phyloP scores from a whole-genome alignment of 92 coral and sea anemone genomes.

The Diadumene lineata region DNA sequence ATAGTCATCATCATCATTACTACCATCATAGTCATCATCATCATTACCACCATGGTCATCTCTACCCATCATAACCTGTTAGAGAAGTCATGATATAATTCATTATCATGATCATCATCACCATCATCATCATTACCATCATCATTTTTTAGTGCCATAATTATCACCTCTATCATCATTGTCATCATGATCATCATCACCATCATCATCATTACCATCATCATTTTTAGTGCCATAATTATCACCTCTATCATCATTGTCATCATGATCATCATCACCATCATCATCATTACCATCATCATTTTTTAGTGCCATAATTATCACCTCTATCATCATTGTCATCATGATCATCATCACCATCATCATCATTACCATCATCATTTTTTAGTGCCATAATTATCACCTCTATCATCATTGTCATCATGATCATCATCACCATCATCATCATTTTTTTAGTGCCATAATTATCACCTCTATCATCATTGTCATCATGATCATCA shows the following conservation, averaged over 20 bases:
- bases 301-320: not conserved
- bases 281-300: not conserved
- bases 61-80: not conserved
- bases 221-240: not conserved
- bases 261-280: not conserved
- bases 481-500: not conserved
- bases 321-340: not conserved
- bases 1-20: not conserved
- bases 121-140: not conserved
- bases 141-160: too few relatives aligned
- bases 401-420: not conserved
- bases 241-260: not conserved
- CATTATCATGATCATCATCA: not conserved
- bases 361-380: not conserved
- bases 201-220: not conserved
- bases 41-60: not conserved
- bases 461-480: not conserved
- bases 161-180: not conserved
- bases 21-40: not conserved
- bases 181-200: not conserved
- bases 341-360: not conserved
- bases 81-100: too few relatives aligned
- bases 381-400: too few relatives aligned
- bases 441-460: not conserved
- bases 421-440: not conserved